Evolutionary conservation across 2,113 vertebrate species (phyloP), one percentile per base, ranked within the genome.

Genomic region (Zosterops japonicus): DNA sequence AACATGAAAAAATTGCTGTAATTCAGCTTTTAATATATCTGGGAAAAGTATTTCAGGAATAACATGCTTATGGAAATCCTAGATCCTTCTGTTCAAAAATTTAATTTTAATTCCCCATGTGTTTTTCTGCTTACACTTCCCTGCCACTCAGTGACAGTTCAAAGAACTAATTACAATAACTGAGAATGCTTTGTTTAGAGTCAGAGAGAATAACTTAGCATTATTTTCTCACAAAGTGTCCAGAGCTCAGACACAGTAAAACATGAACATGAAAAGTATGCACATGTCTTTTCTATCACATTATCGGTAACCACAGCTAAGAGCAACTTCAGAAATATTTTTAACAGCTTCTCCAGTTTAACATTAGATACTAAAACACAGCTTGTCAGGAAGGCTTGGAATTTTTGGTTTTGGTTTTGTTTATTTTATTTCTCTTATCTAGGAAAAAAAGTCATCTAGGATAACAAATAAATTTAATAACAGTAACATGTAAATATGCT

Each of bases 211-310:
- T 42, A 93, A 53, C 9, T 81, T 64, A 55, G 12, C n/a, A 57
- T 72, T 85, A 76, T 91, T 87, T 93, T 70, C 36, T 72, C 86
- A 29, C 35, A 83, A 90, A 68, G 14, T 44, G 39, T 75, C 23
- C 78, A 36, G 67, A 76, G 25, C 33, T 75, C 39, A 93, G 33
- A 22, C 25, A 44, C 0, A 81, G 27, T 47, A 79, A 65, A 71
- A 63, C 28, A 76, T 61, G 63, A 91, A 65, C 53, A 57, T 20
- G 41, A 87, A 81, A 91, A 72, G 57, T 57, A 83, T 36, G 39
- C 22, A 53, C 41, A 69, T 1, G 1, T 24, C 23, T 90, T 88
- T 90, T 76, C 52, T 90, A 16, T 41, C 35, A 80, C 35, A 50
- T 65, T 69, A 67, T 12, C 60, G 21, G 19, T 35, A 90, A 90